Percentiles rank a stretch among this genome's conserved stretches.
Evolutionary conservation across 2,797 vertebrate species (phyloP).

Genomic region (Fistularia commersonii): DNA sequence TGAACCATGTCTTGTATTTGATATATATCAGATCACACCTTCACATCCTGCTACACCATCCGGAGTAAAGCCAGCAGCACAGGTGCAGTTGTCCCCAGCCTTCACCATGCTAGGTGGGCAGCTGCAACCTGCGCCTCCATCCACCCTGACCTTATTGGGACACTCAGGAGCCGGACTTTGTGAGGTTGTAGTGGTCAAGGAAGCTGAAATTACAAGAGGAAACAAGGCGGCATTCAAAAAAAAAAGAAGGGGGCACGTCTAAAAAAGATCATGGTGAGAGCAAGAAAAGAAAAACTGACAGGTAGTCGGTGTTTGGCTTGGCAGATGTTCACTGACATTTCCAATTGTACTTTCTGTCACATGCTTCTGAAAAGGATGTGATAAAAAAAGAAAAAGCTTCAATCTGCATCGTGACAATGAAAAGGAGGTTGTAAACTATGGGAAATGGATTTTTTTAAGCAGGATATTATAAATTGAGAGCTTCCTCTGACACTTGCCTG

Average conservation of each 20-base stretch:
- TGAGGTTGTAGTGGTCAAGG: constrained; percentile 11
- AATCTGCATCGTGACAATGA: no score
- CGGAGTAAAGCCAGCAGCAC: constrained; percentile 61
- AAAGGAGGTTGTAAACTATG: no score
- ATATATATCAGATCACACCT: constrained; percentile 46
- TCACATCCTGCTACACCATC: constrained; percentile 48
- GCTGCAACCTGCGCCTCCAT: constrained; percentile 33
- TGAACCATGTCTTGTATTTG: no score
- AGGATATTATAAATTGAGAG: no score
- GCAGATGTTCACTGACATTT: constrained; percentile 36
- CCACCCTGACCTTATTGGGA: constrained; percentile 53
- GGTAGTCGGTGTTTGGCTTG: constrained; percentile 18
- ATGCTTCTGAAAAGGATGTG: constrained; percentile 19
- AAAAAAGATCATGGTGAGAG: background rate
- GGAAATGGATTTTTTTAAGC: no score
- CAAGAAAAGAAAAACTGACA: constrained; percentile 27
- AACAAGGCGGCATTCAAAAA: no score
- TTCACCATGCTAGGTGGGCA: constrained; percentile 53
- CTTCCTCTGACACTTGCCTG: constrained; percentile 35
- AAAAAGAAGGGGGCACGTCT: background rate
- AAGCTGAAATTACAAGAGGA: constrained; percentile 14
- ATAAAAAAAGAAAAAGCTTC: background rate
- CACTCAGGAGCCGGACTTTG: constrained; percentile 26
- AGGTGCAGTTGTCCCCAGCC: constrained; percentile 55
- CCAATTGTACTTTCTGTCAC: constrained; percentile 43